Percentiles rank a stretch among this genome's conserved stretches.
These are phyloP conservation scores for Patagioenas fasciata DNA, from an alignment of 2,113 vertebrate species.

Conservation along the genomic window DNA sequence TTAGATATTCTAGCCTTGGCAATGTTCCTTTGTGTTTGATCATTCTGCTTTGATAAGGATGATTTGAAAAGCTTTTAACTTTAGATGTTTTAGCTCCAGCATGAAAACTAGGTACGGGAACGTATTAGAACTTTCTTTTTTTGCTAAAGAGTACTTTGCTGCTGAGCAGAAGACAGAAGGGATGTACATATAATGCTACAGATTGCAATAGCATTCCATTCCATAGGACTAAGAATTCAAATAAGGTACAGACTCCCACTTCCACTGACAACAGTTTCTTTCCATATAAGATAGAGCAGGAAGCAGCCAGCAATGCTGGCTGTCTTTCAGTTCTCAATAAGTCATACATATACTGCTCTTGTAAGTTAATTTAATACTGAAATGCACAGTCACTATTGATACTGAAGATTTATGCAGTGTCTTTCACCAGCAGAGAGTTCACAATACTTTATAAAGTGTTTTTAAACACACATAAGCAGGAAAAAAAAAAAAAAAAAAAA, in stretches of 20 bases:
- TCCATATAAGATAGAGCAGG: not conserved
- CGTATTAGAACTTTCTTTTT: not conserved
- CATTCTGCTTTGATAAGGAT: conserved; percentile 21
- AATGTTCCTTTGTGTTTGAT: not conserved
- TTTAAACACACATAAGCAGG: not conserved
- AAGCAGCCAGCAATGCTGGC: not conserved
- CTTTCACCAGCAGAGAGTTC: not conserved
- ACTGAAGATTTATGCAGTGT: not conserved
- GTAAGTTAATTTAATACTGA: not conserved
- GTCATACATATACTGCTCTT: not conserved
- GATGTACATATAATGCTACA: not conserved
- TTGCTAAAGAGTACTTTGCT: not conserved
- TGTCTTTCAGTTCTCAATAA: not conserved
- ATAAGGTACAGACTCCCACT: not conserved
- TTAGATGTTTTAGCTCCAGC: not conserved
- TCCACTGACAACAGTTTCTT: not conserved
- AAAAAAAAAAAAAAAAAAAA: not conserved
- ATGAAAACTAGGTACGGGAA: not conserved
- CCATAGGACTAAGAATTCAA: not conserved
- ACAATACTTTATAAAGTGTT: not conserved
- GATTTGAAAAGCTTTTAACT: not conserved
- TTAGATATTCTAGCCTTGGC: not conserved
- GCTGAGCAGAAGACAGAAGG: not conserved
- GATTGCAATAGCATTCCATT: not conserved
- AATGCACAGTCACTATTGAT: not conserved